phyloP scores from a whole-genome alignment of 2,797 vertebrate genomes.

The Micrastur ruficollis region DNA sequence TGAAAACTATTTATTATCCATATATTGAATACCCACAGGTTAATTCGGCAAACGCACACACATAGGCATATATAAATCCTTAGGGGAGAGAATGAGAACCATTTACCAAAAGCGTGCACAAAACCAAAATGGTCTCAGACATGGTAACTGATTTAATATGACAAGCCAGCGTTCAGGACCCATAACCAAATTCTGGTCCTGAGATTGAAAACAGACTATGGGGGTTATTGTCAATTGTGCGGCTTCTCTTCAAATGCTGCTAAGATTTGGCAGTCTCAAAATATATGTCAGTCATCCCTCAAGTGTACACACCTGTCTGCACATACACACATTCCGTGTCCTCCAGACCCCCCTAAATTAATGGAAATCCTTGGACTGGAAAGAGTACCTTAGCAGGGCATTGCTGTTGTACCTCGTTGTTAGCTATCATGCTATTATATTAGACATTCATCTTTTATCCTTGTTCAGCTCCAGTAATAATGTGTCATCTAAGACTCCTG shows the following conservation, averaged over 20 bases:
- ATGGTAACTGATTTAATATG: not conserved
- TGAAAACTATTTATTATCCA: not conserved
- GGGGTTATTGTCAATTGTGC: not conserved
- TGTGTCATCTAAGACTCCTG: slow-evolving; percentile 9
- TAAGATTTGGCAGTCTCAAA: not conserved
- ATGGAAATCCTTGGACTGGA: not conserved
- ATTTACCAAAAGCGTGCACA: not conserved
- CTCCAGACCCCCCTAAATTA: not conserved
- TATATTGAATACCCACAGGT: not conserved
- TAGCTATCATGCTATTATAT: not conserved
- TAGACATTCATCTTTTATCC: not conserved
- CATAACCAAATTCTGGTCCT: not conserved
- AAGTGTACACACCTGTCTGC: not conserved
- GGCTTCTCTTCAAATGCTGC: not conserved
- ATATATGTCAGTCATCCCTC: not conserved
- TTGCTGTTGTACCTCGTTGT: not conserved
- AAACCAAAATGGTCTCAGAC: not conserved
- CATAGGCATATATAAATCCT: accelerated
- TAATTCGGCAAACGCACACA: not conserved
- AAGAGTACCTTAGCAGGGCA: not conserved
- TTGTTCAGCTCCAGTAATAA: slow-evolving; percentile 23
- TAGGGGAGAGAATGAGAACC: not conserved
- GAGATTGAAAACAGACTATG: not conserved
- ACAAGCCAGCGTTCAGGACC: not conserved
- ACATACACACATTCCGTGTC: accelerated